These are phyloP conservation scores for Agrotis exclamationis DNA, from an alignment of 2,888 invertebrate genomes.

Conservation along the genomic window DNA sequence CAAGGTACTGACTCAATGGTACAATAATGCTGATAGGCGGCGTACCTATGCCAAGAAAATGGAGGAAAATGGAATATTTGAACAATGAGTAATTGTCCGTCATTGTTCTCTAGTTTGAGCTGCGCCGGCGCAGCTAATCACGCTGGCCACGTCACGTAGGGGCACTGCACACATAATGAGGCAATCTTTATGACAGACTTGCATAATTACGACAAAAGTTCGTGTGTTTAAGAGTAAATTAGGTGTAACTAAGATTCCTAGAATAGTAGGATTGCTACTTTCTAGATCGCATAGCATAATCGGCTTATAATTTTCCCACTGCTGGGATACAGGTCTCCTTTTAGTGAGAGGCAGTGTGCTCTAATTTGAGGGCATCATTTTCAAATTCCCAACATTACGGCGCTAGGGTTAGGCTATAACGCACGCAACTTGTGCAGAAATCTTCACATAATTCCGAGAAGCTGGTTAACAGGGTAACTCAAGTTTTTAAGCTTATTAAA, in stretches of 20 bases:
- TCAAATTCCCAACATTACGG: no score
- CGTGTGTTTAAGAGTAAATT: constrained; percentile 17
- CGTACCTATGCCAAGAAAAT: constrained; percentile 45
- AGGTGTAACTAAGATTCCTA: neutral
- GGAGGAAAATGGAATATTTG: constrained; percentile 54
- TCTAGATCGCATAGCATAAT: neutral
- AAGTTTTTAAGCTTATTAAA: no score
- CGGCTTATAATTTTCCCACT: no score
- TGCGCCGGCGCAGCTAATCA: constrained; percentile 28
- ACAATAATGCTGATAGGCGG: constrained; percentile 28
- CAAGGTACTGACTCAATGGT: constrained; percentile 34
- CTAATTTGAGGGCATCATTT: no score
- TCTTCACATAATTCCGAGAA: no score
- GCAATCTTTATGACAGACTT: constrained; percentile 30
- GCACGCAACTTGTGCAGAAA: no score
- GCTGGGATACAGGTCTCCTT: no score
- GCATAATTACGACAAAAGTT: constrained; percentile 27
- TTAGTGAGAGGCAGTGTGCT: no score
- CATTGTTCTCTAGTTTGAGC: constrained; percentile 42
- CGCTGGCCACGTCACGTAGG: constrained; percentile 13
- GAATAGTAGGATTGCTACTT: neutral
- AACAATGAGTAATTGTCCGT: constrained; percentile 53
- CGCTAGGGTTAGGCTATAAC: no score
- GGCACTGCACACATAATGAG: constrained; percentile 47
- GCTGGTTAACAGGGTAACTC: no score